Base-by-base conservation (phyloP, 2,888 invertebrate genomes). In the Eilema caniola region DNA sequence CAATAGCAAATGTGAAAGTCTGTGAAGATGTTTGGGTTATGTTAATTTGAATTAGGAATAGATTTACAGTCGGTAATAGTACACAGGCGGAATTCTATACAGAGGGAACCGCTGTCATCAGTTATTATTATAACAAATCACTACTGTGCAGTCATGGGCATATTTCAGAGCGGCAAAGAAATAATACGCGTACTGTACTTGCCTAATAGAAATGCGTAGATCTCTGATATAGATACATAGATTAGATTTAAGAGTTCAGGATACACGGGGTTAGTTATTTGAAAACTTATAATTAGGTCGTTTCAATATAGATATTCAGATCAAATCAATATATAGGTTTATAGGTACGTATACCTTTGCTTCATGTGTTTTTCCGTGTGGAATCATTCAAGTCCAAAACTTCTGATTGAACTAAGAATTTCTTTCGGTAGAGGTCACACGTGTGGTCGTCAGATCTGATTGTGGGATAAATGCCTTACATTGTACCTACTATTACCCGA, bases 191-290 rank as follows among this genome's bases (percentile, higher is more conserved):
- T 25, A 59, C 59, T 59, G 47, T 62, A 33, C 53, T 28, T 20
- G 41, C 53, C 23, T 67, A 23, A 62, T 62, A 67, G 28, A n/a
- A 62, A 70, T 66, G 20, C 33, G 65, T 65, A 47, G 64, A 60
- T 60, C 47, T 3, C 8, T 56, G 20, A 24, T 59, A 20, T 31
- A 37, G 59, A 66, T 60, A 66, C 47, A n/a, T 23, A 20, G 28
- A 61, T 61, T 23, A 20, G 28, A 61, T 61, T 61, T 61, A 60
- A 47, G 47, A n/a, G 53, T 53, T 53, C n/a, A 64, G 47, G 28
- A 53, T 31, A 53, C 28, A n/a, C 25, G 23, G 31, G 28, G 64
- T 10, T n/a, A 53, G n/a, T 28, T 25, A 20, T n/a, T 3, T 1
- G 31, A 59, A 59, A 25, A 59, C 3, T 28, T 59, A 25, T 59